Conservation (phyloP, 2,888 invertebrate species). For the Lithophane semibrunnea region DNA sequence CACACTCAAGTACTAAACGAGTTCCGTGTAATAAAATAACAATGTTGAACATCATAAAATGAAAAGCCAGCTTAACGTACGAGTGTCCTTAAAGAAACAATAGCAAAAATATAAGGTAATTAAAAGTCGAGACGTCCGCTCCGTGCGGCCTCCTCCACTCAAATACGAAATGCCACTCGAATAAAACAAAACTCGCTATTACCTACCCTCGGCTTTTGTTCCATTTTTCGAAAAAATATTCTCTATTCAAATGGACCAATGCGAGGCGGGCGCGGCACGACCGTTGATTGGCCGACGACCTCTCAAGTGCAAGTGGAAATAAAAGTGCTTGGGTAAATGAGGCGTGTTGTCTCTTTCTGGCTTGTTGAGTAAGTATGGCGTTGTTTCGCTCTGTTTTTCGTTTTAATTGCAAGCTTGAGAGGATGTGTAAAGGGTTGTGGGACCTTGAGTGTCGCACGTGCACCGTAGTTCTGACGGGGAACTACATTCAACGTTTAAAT, state of each 20-base stretch:
- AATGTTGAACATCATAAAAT: constrained; percentile 85
- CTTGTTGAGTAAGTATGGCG: constrained; percentile 72
- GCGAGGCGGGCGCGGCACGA: constrained; percentile 85
- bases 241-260: constrained; percentile 90
- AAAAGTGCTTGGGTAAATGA: constrained; percentile 90
- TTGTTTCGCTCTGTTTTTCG: constrained; percentile 85
- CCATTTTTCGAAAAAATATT: constrained; percentile 85
- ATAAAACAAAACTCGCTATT: constrained; percentile 89
- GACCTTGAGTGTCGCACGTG: constrained; percentile 90
- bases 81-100: constrained; percentile 81
- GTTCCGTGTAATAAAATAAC: constrained; percentile 85
- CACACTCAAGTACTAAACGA: constrained; percentile 73
- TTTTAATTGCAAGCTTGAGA: constrained; percentile 90
- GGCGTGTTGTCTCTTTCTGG: constrained; percentile 82
- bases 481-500: constrained; percentile 87
- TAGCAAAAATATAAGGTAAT: constrained; percentile 85
- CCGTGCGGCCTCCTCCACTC: constrained; percentile 82
- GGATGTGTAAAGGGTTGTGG: constrained; percentile 88
- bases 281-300: constrained; percentile 90
- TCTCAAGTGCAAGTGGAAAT: constrained; percentile 87
- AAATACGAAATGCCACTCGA: constrained; percentile 87
- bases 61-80: constrained; percentile 77
- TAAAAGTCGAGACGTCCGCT: constrained; percentile 87
- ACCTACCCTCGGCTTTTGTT: constrained; percentile 89
- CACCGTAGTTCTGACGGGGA: constrained; percentile 78